A percentile compares a stretch with the other conserved stretches of the same genome.
Evolutionary conservation across 30 jellyfish, hydroid and myxozoan genomes (phyloP).

Genomic region (Euphysa ruthae): DNA sequence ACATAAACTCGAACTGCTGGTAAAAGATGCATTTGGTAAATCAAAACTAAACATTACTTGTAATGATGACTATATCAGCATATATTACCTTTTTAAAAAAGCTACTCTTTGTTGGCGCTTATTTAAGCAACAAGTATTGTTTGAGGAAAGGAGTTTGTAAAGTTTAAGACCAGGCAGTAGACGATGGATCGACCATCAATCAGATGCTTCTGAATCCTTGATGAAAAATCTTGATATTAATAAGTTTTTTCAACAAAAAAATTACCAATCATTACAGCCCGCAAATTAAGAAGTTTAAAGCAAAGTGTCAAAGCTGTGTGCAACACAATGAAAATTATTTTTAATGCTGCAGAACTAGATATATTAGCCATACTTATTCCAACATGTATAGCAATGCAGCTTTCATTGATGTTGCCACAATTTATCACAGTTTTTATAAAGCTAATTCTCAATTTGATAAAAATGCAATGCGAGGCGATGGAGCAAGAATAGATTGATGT

Average conservation of each 20-base stretch:
- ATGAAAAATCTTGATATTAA: constrained; percentile 1
- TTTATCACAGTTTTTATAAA: neutral
- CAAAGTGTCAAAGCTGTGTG: constrained; percentile 5
- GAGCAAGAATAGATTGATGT: neutral
- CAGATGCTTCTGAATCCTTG: neutral
- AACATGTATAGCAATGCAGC: neutral
- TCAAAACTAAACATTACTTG: neutral
- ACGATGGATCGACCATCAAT: constrained; percentile 6
- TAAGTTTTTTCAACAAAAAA: neutral
- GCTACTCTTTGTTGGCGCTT: constrained; percentile 9
- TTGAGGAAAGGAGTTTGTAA: neutral
- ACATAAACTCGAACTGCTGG: neutral
- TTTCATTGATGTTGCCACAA: neutral
- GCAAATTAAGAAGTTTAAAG: neutral
- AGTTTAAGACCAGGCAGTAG: constrained; percentile 12
- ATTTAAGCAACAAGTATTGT: constrained; percentile 1
- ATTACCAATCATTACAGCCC: neutral
- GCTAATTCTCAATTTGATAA: neutral
- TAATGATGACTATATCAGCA: neutral
- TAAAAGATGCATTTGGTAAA: neutral
- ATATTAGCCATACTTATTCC: neutral
- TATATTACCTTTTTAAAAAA: constrained; percentile 5
- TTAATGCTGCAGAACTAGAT: constrained; percentile 9
- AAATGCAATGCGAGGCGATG: neutral
- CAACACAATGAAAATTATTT: neutral